Base-by-base conservation (phyloP, 30 jellyfish, hydroid and myxozoan genomes). In the Haliclystus octoradiatus region DNA sequence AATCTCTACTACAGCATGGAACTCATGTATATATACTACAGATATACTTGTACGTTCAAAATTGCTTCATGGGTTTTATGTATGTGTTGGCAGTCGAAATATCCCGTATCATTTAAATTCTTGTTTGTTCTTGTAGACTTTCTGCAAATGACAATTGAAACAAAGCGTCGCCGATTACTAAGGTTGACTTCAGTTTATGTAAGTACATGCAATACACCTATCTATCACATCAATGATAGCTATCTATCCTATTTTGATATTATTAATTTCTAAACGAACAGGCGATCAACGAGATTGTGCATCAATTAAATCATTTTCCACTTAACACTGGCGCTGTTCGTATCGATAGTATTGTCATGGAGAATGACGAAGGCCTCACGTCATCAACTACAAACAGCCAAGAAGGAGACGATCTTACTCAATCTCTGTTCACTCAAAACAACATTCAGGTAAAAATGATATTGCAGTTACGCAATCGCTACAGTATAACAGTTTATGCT, bases 261-360 rank as follows among this genome's bases (percentile, higher is more conserved):
- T 15, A 67, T 9, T 69, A 31, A 0, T 0, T 12, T 77, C 29
- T 66, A 19, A 5, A 34, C 30, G 51, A 5, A 14, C 23, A 82
- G 94, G 92, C 77, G 50, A 40, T 82, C 34, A 61, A 66, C 34
- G 84, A 74, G 35, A 27, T 82, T 26, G 57, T 67, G 40, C 81
- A 91, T 65, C 76, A 76, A 34, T 69, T 75, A 50, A 92, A 82
- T 1, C 95, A 81, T 68, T 91, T 91, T 66, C 99, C 99, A 22
- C 73, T 83, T 82, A 75, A 77, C 72, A 83, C 95, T 49, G 99
- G 99, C 14, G 99, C 99, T 5, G 95, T 83, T 32, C 85, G 95
- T 2, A 95, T 93, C 7, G 81, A 73, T 12, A 91, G 99, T 60
- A 74, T 53, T 35, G 88, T 91, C 15, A 47, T 79, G 77, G 99